Evolutionary conservation across 92 coral and sea anemone species (phyloP), one percentile per base, ranked within the genome.

Genomic region (Pocillopora meandrina): DNA sequence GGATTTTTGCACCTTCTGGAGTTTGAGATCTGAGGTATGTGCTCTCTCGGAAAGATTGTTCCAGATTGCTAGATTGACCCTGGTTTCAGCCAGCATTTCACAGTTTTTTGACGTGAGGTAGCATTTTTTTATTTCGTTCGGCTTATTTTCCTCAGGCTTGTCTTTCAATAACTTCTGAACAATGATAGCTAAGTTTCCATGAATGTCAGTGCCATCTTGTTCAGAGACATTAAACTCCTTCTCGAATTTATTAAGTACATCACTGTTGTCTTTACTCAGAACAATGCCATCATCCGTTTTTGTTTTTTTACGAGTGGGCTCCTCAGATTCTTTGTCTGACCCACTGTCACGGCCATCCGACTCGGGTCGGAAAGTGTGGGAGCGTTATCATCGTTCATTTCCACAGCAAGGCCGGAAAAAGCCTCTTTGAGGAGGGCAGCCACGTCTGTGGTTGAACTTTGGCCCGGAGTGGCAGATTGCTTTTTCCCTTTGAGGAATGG

Each of bases 131-230:
- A 77, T 52, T 85, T 77, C 84, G 7, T 57, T 85, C 42, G 57
- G 75, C 84, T 85, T 85, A 71, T 85, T 77, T 26, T 85, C 84
- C 82, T 85, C 84, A 65, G 78, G 68, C 31, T 85, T 76, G 23
- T 85, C 84, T 52, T 56, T 77, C 67, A 85, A 67, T 34, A 85
- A 62, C 36, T 77, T 85, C 18, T 85, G 59, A 12, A 77, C 84
- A 85, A 68, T 76, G n/a, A 31, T 21, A 36, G 89, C 89, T 26
- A 77, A 59, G 66, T 72, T 76, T 52, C 73, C 89, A 3, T 85
- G 72, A 77, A 78, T 85, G 21, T 76, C 89, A 62, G 85, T 57
- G 21, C 85, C 75, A 59, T 67, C 85, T 81, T 80, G 76, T 76
- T 79, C 85, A 31, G 85, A 65, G 35, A 49, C 33, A 61, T 66